Conservation (phyloP, 35 echinoderm and acorn worm genomes). For the Lytechinus pictus region DNA sequence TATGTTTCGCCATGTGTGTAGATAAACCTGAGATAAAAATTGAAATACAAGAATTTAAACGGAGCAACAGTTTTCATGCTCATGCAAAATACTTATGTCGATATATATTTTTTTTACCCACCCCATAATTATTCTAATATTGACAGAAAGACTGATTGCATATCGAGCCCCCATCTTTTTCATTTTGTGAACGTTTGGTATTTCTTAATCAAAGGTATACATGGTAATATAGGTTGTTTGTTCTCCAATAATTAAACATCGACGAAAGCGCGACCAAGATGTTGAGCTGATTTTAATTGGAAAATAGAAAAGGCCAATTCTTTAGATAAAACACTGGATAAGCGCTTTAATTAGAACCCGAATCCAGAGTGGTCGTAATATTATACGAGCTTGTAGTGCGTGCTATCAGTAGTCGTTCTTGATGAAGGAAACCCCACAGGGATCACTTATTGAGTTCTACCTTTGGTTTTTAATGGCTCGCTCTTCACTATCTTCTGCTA, state of each 20-base stretch:
- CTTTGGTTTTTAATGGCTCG: constrained; percentile 1
- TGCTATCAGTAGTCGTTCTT: neutral
- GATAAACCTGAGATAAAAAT: no score
- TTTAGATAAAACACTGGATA: neutral
- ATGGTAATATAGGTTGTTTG: neutral
- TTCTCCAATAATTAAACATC: constrained; percentile 12
- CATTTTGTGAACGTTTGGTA: neutral
- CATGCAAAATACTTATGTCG: no score
- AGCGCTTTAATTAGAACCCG: neutral
- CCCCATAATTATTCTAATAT: neutral
- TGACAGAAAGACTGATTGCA: neutral
- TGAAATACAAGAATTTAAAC: no score
- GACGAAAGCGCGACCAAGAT: neutral
- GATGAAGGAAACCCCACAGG: neutral
- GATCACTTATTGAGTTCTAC: neutral
- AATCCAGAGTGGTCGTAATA: neutral
- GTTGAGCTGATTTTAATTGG: neutral
- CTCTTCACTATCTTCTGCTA: neutral
- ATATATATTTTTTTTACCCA: neutral
- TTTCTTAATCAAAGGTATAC: neutral
- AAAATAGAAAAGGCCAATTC: neutral
- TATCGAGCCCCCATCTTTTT: neutral
- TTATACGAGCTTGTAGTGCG: neutral
- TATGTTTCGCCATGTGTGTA: no score
- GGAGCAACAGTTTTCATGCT: no score